Percentiles rank a stretch among this genome's conserved stretches.
phyloP scores from a whole-genome alignment of 2,797 vertebrate species.

The Enteromius fasciolatus region DNA sequence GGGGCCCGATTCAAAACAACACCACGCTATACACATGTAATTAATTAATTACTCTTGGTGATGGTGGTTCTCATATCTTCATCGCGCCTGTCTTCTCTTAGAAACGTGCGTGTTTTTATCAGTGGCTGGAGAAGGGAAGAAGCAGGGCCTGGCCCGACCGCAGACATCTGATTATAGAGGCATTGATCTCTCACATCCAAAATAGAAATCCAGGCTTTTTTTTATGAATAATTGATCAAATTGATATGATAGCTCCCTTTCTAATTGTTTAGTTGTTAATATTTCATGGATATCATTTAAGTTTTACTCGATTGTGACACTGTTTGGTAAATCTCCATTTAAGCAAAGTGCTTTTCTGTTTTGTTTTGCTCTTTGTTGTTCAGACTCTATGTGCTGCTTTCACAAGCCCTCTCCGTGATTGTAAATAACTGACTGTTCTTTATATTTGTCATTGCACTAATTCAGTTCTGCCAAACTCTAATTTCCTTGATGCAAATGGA shows the following conservation, averaged over 20 bases:
- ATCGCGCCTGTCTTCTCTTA: neutral
- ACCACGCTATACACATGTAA: conserved; percentile 23
- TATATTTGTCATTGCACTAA: conserved; percentile 46
- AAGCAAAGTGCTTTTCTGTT: conserved; percentile 25
- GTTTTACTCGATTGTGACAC: conserved; percentile 67
- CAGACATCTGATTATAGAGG: conserved; percentile 42
- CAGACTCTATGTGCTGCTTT: neutral
- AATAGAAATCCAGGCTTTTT: conserved; percentile 69
- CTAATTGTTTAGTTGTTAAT: conserved; percentile 82
- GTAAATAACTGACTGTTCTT: neutral
- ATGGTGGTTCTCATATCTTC: conserved; percentile 23
- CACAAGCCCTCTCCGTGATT: neutral
- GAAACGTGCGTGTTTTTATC: neutral
- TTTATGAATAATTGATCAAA: conserved; percentile 79
- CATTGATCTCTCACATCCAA: conserved; percentile 63
- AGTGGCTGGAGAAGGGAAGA: conserved; percentile 13
- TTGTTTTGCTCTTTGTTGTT: conserved; percentile 10
- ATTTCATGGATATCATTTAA: conserved; percentile 77
- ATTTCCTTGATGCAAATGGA: conserved; percentile 63
- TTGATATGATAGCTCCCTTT: conserved; percentile 76
- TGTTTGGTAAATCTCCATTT: conserved; percentile 61
- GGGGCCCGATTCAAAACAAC: conserved; percentile 34
- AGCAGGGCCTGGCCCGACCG: conserved; percentile 8
- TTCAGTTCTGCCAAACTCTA: conserved; percentile 58
- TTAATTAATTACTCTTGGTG: conserved; percentile 46